These are phyloP conservation scores for Meleagris gallopavo DNA, from an alignment of 2,113 vertebrate species.

Conservation along the genomic window DNA sequence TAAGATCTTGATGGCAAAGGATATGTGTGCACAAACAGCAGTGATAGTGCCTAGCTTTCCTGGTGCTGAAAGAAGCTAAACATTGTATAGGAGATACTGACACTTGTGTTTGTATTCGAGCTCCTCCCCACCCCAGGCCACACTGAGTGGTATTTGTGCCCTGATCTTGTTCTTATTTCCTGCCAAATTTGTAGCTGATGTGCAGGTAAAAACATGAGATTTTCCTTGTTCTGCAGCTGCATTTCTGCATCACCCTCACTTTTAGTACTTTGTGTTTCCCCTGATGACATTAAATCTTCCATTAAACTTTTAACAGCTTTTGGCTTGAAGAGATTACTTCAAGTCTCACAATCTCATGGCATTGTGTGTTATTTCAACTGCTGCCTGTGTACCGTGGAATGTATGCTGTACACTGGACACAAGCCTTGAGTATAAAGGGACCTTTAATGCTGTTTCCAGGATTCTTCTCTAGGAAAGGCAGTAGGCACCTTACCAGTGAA, in stretches of 20 bases:
- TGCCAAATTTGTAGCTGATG: background rate
- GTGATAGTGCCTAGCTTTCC: background rate
- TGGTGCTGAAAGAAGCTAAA: background rate
- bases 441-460: background rate
- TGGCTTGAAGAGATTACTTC: background rate
- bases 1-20: background rate
- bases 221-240: conserved; percentile 8
- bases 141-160: background rate
- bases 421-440: background rate
- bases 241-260: background rate
- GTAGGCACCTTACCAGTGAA: background rate
- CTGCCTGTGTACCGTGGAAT: background rate
- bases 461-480: background rate
- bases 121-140: background rate
- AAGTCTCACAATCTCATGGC: rapidly evolving
- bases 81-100: background rate
- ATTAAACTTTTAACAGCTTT: background rate
- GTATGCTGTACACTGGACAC: background rate
- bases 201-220: background rate
- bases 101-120: background rate
- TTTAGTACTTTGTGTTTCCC: background rate
- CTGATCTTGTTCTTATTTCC: background rate
- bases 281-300: background rate
- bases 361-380: background rate
- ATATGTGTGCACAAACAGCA: background rate